A percentile compares a stretch with the other conserved stretches of the same genome.
phyloP scores from a whole-genome alignment of 2,888 invertebrate genomes.

The Drosophila suboccidentalis region DNA sequence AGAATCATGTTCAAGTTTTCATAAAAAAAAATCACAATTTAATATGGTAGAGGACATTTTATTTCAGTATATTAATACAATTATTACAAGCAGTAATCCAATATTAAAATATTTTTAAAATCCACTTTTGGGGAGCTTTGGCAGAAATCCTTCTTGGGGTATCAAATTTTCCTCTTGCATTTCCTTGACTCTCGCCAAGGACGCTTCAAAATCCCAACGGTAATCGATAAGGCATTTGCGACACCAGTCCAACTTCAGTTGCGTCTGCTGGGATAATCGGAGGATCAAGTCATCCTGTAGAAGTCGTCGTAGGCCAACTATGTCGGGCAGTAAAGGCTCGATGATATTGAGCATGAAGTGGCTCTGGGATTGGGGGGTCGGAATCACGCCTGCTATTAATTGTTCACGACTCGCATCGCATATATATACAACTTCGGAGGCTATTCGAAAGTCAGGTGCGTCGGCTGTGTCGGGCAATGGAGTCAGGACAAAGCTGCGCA shows the following conservation, averaged over 20 bases:
- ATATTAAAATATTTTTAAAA: background rate
- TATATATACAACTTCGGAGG: background rate
- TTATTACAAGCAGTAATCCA: background rate
- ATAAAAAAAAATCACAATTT: too few species aligned
- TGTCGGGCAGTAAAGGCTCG: background rate
- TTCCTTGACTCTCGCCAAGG: background rate
- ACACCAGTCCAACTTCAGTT: background rate
- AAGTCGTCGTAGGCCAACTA: background rate
- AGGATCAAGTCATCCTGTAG: background rate
- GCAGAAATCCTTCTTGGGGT: background rate
- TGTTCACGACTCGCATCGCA: background rate
- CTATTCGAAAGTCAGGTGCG: constrained; percentile 3
- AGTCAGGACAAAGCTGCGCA: background rate
- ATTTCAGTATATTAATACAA: background rate
- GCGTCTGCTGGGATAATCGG: background rate
- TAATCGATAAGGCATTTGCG: background rate
- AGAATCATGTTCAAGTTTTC: too few species aligned
- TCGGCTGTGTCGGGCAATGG: background rate
- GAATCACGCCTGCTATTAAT: background rate
- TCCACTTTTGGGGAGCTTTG: background rate
- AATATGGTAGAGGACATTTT: too few species aligned
- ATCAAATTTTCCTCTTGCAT: background rate
- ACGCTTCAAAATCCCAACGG: background rate
- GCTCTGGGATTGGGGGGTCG: background rate
- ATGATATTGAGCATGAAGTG: background rate